Conservation (phyloP, 1,140 invertebrate species). For the Drosophila ironensis region DNA sequence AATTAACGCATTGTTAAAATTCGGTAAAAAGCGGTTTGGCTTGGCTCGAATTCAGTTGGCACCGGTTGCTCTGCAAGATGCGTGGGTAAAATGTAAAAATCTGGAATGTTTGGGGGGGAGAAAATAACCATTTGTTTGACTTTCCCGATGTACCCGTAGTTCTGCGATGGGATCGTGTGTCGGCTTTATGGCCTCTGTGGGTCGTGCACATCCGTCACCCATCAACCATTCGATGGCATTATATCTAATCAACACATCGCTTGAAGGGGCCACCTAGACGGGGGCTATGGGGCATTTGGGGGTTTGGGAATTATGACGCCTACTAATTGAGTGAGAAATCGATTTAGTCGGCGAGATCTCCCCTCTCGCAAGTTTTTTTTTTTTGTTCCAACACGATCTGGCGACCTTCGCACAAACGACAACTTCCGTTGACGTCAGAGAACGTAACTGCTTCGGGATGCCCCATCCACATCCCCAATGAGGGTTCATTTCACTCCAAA, state of each 20-base stretch:
- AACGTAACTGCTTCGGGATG: conserved; percentile 65
- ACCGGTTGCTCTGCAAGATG: neutral
- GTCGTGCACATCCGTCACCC: conserved; percentile 45
- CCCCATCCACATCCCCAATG: neutral
- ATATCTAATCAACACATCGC: conserved; percentile 66
- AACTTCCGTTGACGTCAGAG: conserved; percentile 75
- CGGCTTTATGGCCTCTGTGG: conserved; percentile 36
- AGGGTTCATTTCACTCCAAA: neutral
- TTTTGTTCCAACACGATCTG: conserved; percentile 18
- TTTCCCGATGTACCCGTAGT: no score
- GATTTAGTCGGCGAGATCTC: conserved; percentile 34
- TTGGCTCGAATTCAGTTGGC: neutral
- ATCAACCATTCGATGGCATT: conserved; percentile 9
- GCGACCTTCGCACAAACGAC: conserved; percentile 36
- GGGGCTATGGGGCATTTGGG: neutral
- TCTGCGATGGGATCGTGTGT: conserved; percentile 34
- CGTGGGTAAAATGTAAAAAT: neutral
- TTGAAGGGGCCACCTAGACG: neutral
- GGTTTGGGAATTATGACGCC: conserved; percentile 53
- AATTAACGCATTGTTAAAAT: neutral
- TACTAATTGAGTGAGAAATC: conserved; percentile 66
- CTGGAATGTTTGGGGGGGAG: neutral
- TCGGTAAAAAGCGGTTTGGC: neutral
- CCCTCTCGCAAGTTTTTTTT: neutral
- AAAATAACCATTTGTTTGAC: neutral